Evolutionary conservation across 2,888 invertebrate species (phyloP).

Genomic region (Harpagoxenus sublaevis): DNA sequence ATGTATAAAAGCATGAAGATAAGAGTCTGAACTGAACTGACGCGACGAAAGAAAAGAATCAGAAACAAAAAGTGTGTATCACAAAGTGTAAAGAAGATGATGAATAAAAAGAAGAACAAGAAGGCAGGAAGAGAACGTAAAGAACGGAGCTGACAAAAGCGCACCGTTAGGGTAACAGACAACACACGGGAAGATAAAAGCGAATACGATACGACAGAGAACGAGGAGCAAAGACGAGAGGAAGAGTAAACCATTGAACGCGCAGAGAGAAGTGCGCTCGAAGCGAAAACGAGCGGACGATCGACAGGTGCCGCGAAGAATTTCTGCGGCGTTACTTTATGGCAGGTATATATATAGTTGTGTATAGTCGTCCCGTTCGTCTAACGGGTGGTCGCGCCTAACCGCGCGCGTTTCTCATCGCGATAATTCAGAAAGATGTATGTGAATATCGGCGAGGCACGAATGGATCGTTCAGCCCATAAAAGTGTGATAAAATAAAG

Average conservation of each 20-base stretch:
- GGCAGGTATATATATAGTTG: no score
- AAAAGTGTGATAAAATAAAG: constrained; percentile 20
- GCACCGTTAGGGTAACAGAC: constrained; percentile 15
- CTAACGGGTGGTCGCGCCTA: constrained; percentile 61
- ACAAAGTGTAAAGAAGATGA: not conserved
- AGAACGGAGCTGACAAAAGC: constrained; percentile 33
- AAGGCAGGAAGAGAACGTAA: not conserved
- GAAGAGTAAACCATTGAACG: constrained; percentile 28
- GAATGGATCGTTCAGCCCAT: not conserved
- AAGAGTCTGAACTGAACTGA: not conserved
- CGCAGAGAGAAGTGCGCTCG: constrained; percentile 1
- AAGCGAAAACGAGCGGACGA: constrained; percentile 33
- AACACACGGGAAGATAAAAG: not conserved
- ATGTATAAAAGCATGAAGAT: not conserved
- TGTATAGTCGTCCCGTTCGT: constrained; percentile 59
- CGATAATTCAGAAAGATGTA: not conserved
- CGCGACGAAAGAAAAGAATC: not conserved
- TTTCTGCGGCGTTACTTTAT: constrained; percentile 35
- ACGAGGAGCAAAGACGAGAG: constrained; percentile 28
- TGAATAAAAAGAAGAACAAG: not conserved
- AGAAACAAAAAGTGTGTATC: not conserved
- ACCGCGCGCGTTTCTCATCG: constrained; percentile 20
- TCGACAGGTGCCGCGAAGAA: constrained; percentile 61
- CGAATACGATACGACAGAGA: constrained; percentile 1
- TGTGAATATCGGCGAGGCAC: not conserved